These are phyloP conservation scores for Prunella strophiata DNA, from an alignment of 2,797 vertebrate genomes.

Conservation along the genomic window DNA sequence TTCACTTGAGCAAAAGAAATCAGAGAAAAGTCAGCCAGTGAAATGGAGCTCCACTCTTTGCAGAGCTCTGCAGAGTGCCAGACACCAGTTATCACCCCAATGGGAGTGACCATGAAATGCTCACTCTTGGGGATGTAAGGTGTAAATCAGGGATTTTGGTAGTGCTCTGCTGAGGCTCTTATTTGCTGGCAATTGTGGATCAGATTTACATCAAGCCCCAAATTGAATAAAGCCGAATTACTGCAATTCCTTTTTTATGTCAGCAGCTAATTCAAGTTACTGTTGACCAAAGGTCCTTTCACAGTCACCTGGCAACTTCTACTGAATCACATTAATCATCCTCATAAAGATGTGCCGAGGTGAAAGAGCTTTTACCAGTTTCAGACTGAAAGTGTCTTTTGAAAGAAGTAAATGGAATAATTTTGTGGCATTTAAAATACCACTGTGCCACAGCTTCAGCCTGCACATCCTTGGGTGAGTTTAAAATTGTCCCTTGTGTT, in stretches of 20 bases:
- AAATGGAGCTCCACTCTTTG: not conserved
- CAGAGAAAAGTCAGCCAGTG: not conserved
- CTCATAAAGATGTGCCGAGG: slow-evolving; percentile 9
- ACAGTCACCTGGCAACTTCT: slow-evolving; percentile 36
- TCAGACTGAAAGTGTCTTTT: slow-evolving; percentile 7
- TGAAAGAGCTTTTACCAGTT: not conserved
- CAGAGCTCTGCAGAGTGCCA: not conserved
- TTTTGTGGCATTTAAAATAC: slow-evolving; percentile 16
- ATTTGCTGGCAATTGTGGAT: not conserved
- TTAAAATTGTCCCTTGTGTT: slow-evolving; percentile 34
- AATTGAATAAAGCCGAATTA: not conserved
- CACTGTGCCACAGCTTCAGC: not conserved
- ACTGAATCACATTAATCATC: slow-evolving; percentile 30
- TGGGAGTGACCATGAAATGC: not conserved
- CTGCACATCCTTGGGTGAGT: slow-evolving; percentile 5
- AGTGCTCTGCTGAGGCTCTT: not conserved
- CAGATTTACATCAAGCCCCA: slow-evolving; percentile 2
- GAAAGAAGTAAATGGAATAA: not conserved
- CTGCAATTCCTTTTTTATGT: not conserved
- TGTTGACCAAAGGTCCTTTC: slow-evolving; percentile 46
- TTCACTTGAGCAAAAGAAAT: not conserved
- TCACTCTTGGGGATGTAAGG: slow-evolving; percentile 21
- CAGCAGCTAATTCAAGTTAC: slow-evolving; percentile 25
- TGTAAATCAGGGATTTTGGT: not conserved
- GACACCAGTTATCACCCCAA: not conserved